Conservation (phyloP, 1,140 invertebrate genomes). For the Oryctes rhinoceros region DNA sequence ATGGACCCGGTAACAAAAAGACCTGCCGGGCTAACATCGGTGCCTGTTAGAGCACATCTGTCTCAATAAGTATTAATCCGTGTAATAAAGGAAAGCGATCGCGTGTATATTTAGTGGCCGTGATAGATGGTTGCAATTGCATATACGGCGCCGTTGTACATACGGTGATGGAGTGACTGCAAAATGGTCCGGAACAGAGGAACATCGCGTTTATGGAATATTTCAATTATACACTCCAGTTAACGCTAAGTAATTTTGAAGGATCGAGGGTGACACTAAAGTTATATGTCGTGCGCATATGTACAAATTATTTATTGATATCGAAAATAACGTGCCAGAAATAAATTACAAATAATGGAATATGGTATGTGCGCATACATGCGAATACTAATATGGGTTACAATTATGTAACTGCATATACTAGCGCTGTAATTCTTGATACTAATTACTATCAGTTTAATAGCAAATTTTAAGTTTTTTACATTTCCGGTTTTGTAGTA, state of each 20-base stretch:
- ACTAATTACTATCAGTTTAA: too few relatives aligned
- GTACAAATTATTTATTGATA: slow-evolving; percentile 27
- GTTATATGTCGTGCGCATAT: background rate
- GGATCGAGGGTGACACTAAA: slow-evolving; percentile 11
- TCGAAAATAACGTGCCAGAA: background rate
- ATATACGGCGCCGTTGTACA: background rate
- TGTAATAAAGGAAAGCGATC: slow-evolving; percentile 30
- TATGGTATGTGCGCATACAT: too few relatives aligned
- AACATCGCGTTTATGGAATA: slow-evolving; percentile 46
- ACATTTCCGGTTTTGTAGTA: too few relatives aligned
- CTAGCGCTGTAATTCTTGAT: too few relatives aligned
- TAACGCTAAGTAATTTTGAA: slow-evolving; percentile 40
- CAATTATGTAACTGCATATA: too few relatives aligned
- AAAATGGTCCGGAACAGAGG: slow-evolving; percentile 44
- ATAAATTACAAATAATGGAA: background rate
- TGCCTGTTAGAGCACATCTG: slow-evolving; percentile 9
- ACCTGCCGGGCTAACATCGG: background rate
- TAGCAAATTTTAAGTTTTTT: too few relatives aligned
- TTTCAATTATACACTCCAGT: slow-evolving; percentile 44
- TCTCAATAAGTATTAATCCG: slow-evolving; percentile 34
- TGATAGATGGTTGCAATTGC: slow-evolving; percentile 41
- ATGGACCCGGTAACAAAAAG: background rate
- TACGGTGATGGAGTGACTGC: slow-evolving; percentile 37
- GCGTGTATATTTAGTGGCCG: slow-evolving; percentile 6
- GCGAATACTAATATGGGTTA: too few relatives aligned